A percentile compares a stretch with the other conserved stretches of the same genome.
Evolutionary conservation across 1,140 invertebrate species (phyloP).

Genomic region (Lasaia peninsularis): DNA sequence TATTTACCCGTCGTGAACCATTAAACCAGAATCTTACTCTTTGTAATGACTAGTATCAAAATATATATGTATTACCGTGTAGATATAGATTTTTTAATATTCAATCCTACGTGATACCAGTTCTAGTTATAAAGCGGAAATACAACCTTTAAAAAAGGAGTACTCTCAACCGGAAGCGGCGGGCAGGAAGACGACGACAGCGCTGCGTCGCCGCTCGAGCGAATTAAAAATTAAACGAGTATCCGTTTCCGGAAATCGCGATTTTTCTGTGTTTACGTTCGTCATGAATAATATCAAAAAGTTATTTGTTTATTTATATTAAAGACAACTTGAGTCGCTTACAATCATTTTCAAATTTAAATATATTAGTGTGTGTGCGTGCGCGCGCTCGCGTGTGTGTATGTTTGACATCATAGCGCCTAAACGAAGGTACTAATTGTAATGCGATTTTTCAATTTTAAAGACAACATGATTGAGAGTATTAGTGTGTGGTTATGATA

Average conservation of each 20-base stretch:
- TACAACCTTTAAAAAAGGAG: constrained; percentile 65
- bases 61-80: neutral
- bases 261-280: constrained; percentile 31
- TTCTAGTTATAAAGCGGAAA: constrained; percentile 50
- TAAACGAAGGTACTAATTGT: no score
- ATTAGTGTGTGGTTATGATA: no score
- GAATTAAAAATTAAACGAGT: constrained; percentile 74
- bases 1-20: no score
- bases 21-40: neutral
- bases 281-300: neutral
- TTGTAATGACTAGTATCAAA: neutral
- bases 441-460: no score
- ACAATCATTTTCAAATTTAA: no score
- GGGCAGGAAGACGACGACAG: constrained; percentile 69
- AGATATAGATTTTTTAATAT: neutral
- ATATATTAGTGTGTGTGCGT: no score
- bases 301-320: no score
- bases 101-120: neutral
- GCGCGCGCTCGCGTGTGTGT: no score
- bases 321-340: no score
- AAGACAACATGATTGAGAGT: no score
- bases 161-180: constrained; percentile 53
- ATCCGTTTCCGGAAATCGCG: constrained; percentile 60
- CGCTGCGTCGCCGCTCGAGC: constrained; percentile 50
- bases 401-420: no score